Conservation (phyloP, 2,797 vertebrate species). For the Cyprinodon diabolis region DNA sequence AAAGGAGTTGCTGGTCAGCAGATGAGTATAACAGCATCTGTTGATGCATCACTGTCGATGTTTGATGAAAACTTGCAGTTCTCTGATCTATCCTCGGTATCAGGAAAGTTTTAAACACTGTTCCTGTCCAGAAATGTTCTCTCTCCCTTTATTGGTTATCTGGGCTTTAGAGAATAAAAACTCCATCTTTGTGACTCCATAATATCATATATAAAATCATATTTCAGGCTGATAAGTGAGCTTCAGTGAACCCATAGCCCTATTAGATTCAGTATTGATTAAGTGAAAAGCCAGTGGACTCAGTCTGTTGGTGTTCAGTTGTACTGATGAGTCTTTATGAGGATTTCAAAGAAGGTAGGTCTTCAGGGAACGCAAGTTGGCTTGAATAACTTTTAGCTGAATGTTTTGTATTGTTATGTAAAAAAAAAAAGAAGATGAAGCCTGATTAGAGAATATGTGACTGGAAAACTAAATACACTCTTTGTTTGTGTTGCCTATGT, state of each 20-base stretch:
- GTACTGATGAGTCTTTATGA: constrained; percentile 1
- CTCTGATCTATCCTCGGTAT: constrained; percentile 3
- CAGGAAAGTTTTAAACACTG: not conserved
- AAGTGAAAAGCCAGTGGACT: not conserved
- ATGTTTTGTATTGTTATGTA: no score
- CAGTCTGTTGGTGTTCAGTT: not conserved
- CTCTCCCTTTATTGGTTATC: not conserved
- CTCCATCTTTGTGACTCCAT: not conserved
- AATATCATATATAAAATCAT: not conserved
- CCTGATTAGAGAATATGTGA: no score
- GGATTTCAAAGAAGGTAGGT: not conserved
- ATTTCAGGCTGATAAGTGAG: not conserved
- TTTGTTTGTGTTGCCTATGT: no score
- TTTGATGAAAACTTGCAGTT: constrained; percentile 9
- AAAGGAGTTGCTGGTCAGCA: not conserved
- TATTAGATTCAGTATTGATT: not conserved
- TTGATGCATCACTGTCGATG: constrained; percentile 2
- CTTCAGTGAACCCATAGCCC: not conserved
- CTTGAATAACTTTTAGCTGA: not conserved
- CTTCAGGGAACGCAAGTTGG: not conserved
- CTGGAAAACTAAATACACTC: no score
- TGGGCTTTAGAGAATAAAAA: not conserved
- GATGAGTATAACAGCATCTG: not conserved
- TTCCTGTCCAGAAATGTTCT: not conserved
- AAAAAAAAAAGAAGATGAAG: no score